Conservation (phyloP, 2,113 vertebrate species). For the Centropus unirufus region DNA sequence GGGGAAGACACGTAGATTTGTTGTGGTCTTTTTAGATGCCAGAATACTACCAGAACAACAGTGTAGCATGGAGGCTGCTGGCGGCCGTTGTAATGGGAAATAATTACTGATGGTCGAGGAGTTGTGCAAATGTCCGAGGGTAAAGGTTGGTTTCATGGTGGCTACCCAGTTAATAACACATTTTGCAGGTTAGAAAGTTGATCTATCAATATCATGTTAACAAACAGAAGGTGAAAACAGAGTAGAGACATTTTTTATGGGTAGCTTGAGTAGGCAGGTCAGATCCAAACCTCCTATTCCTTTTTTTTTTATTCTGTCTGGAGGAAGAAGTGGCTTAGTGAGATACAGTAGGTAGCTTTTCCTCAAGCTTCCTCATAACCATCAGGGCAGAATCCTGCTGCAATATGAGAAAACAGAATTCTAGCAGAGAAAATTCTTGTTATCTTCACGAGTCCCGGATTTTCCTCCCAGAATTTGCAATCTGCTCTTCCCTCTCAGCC, state of each 20-base stretch:
- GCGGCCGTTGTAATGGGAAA: neutral
- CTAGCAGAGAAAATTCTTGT: neutral
- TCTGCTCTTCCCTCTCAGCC: neutral
- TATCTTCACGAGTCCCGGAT: neutral
- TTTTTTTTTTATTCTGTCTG: neutral
- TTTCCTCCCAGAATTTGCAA: neutral
- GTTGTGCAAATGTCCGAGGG: neutral
- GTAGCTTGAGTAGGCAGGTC: neutral
- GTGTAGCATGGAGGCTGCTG: neutral
- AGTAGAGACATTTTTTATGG: neutral
- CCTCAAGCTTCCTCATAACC: neutral
- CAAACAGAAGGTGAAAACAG: neutral
- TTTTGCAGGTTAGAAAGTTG: neutral
- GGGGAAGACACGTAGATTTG: neutral
- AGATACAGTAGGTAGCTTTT: neutral
- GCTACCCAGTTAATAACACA: neutral
- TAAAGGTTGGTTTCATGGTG: neutral
- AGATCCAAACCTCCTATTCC: neutral
- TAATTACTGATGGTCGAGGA: neutral
- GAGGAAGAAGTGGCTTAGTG: neutral
- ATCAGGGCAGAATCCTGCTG: neutral
- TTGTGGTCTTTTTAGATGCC: slow-evolving; percentile 33
- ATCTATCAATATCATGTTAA: neutral
- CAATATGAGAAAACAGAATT: neutral
- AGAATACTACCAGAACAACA: slow-evolving; percentile 48